Conservation (phyloP, 2,797 vertebrate genomes). For the Enteromius trimaculatus region DNA sequence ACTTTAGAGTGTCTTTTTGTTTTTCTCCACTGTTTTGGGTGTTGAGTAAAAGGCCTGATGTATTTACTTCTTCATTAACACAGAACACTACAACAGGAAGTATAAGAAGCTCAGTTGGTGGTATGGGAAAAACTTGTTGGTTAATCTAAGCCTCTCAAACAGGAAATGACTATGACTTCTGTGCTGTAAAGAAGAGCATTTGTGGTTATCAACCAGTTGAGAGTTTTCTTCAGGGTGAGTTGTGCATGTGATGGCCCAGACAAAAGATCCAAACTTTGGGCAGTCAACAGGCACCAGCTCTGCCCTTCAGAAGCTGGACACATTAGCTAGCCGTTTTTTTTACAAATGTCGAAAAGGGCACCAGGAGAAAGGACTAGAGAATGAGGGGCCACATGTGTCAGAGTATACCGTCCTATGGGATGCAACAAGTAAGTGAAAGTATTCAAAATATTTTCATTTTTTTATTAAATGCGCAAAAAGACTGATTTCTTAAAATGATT, state of each 20-base stretch:
- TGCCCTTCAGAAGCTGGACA: slow-evolving; percentile 85
- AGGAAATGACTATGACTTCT: slow-evolving; percentile 85
- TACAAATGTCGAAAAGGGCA: slow-evolving; percentile 83
- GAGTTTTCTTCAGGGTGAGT: slow-evolving; percentile 47
- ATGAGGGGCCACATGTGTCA: slow-evolving; percentile 82
- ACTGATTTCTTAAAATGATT: background rate
- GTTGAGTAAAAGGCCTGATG: slow-evolving; percentile 19
- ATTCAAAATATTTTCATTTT: background rate
- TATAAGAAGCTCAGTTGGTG: slow-evolving; percentile 67
- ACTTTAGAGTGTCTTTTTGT: slow-evolving; percentile 14
- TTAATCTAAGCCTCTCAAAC: slow-evolving; percentile 72
- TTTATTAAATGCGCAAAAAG: background rate
- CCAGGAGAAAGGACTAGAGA: slow-evolving; percentile 83
- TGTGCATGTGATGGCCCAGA: slow-evolving; percentile 82
- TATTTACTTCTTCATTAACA: slow-evolving; percentile 34
- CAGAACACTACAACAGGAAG: slow-evolving; percentile 75
- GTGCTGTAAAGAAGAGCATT: slow-evolving; percentile 58
- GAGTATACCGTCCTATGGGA: slow-evolving; percentile 88
- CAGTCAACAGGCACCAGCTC: slow-evolving; percentile 71
- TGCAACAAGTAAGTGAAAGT: slow-evolving; percentile 86
- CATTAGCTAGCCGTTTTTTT: slow-evolving; percentile 88
- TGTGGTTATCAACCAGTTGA: slow-evolving; percentile 54
- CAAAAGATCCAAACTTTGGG: slow-evolving; percentile 77
- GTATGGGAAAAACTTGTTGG: slow-evolving; percentile 70
- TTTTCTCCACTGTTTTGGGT: slow-evolving; percentile 7